Percentiles rank a stretch among this genome's conserved stretches.
These are phyloP conservation scores for Pitangus sulphuratus DNA, from an alignment of 2,797 vertebrate species.

Conservation along the genomic window DNA sequence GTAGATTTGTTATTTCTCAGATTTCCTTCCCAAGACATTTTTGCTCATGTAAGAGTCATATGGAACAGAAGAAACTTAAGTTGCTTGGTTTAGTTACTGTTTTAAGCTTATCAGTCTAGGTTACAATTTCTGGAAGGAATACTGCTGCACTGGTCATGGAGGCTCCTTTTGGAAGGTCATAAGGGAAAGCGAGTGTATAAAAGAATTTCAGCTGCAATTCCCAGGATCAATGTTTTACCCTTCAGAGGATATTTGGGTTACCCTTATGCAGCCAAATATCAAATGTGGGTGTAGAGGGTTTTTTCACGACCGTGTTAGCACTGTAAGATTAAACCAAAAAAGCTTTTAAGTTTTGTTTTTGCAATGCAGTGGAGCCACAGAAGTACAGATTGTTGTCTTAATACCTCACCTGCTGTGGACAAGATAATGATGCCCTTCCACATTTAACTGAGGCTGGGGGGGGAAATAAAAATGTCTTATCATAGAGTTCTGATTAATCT, in stretches of 20 bases:
- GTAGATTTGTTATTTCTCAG: not conserved
- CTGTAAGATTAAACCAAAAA: not conserved
- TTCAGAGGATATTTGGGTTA: not conserved
- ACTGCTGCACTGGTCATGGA: accelerated
- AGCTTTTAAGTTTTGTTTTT: not conserved
- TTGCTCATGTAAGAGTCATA: not conserved
- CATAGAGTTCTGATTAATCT: not conserved
- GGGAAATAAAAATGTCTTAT: not conserved
- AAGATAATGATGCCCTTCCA: not conserved
- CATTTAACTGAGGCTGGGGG: accelerated
- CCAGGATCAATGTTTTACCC: not conserved
- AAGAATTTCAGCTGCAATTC: not conserved
- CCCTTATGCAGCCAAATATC: not conserved
- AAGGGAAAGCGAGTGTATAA: not conserved
- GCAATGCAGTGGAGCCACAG: not conserved
- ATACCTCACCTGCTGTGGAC: not conserved
- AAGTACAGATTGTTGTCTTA: not conserved
- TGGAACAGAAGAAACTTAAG: not conserved
- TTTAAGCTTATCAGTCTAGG: not conserved
- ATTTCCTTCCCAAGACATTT: not conserved
- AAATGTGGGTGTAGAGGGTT: not conserved
- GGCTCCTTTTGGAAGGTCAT: not conserved
- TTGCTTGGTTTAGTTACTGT: not conserved
- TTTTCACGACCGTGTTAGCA: not conserved
- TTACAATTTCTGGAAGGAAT: not conserved